Evolutionary conservation across 2,797 vertebrate genomes (phyloP).

Genomic region (Pogoniulus pusillus): DNA sequence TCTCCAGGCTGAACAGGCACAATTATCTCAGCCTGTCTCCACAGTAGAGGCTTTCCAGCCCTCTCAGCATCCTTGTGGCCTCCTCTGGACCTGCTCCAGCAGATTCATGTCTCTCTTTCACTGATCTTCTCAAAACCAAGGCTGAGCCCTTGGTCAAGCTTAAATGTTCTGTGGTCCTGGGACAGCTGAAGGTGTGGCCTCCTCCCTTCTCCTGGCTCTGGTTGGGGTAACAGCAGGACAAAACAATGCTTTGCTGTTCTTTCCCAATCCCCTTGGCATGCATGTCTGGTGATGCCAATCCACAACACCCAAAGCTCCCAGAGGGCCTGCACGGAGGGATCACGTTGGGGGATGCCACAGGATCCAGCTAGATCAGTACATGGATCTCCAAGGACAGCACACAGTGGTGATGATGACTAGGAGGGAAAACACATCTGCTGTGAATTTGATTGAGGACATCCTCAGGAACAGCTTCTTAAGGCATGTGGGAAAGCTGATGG

Average conservation of each 20-base stretch:
- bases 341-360: not conserved
- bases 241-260: not conserved
- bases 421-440: not conserved
- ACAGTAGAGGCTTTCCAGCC: too few species aligned
- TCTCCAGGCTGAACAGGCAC: too few species aligned
- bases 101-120: not conserved
- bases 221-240: not conserved
- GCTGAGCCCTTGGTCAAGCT: not conserved
- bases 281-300: not conserved
- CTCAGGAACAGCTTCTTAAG: not conserved
- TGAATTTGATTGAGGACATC: not conserved
- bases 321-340: not conserved
- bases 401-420: not conserved
- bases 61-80: too few species aligned
- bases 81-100: too few species aligned
- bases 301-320: not conserved
- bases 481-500: constrained; percentile 16
- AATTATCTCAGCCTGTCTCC: too few species aligned
- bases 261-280: not conserved
- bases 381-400: not conserved
- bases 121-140: not conserved
- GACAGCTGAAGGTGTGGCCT: not conserved
- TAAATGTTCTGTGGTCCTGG: not conserved
- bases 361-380: not conserved
- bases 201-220: not conserved